Evolutionary conservation across 1,140 invertebrate species (phyloP).

Genomic region (Dendroctonus ponderosae): DNA sequence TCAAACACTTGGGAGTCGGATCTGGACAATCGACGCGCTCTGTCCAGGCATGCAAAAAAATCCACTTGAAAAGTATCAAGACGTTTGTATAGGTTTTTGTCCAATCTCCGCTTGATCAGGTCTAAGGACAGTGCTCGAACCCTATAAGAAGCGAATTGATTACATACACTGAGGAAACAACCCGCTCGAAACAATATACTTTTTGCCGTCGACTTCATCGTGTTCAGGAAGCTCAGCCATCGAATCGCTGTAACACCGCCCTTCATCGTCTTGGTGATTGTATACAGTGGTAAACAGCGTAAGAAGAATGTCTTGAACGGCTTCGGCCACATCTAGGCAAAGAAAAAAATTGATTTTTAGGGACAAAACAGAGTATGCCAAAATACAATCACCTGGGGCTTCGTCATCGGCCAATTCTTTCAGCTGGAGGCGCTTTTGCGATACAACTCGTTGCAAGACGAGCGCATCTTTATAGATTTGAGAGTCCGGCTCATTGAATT

Average conservation of each 20-base stretch:
- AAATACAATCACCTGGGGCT: slow-evolving; percentile 13
- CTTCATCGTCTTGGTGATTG: slow-evolving; percentile 95
- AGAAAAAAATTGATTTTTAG: background rate
- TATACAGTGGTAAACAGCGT: slow-evolving; percentile 92
- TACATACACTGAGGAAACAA: background rate
- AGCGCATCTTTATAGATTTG: slow-evolving; percentile 98
- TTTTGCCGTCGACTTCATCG: slow-evolving; percentile 72
- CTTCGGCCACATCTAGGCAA: slow-evolving; percentile 80
- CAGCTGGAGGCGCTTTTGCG: slow-evolving; percentile 89
- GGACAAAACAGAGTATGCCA: background rate
- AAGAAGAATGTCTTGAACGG: slow-evolving; percentile 88
- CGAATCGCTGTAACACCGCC: slow-evolving; percentile 93
- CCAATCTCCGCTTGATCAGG: slow-evolving; percentile 79
- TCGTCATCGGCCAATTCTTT: slow-evolving; percentile 80
- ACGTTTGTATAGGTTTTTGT: slow-evolving; percentile 85
- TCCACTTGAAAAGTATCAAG: slow-evolving; percentile 96
- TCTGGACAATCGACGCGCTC: slow-evolving; percentile 80
- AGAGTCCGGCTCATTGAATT: slow-evolving; percentile 98
- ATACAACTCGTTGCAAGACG: slow-evolving; percentile 84
- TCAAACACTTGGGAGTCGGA: slow-evolving; percentile 94
- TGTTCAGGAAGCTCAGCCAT: slow-evolving; percentile 91
- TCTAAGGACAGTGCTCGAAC: slow-evolving; percentile 78
- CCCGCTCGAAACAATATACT: slow-evolving; percentile 49
- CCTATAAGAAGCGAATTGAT: slow-evolving; percentile 50
- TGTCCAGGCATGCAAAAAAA: slow-evolving; percentile 89